Evolutionary conservation across 1,140 invertebrate genomes (phyloP).

Genomic region (Cydia splendana): DNA sequence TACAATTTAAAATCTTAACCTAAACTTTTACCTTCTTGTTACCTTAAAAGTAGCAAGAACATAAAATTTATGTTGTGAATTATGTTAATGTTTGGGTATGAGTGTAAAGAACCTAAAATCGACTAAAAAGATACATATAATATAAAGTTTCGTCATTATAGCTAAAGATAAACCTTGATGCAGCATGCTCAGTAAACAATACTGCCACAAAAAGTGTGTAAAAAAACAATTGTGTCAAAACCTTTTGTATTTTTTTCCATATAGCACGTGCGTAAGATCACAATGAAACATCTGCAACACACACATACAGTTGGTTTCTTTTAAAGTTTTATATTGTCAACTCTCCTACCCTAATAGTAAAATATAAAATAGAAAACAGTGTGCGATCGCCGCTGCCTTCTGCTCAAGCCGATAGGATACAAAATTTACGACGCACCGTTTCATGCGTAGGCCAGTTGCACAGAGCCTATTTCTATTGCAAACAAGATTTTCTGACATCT

Average conservation of each 20-base stretch:
- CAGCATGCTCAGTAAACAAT: neutral
- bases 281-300: conserved; percentile 10
- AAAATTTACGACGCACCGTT: neutral
- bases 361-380: neutral
- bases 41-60: too few relatives aligned
- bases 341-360: neutral
- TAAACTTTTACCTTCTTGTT: too few relatives aligned
- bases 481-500: conserved; percentile 9
- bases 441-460: conserved; percentile 3
- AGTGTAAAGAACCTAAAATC: too few relatives aligned
- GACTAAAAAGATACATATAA: too few relatives aligned
- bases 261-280: conserved; percentile 4
- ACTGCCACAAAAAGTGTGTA: neutral
- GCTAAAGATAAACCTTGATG: neutral
- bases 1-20: too few relatives aligned
- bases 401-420: neutral
- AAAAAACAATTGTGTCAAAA: conserved; percentile 17
- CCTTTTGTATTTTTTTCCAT: conserved; percentile 16
- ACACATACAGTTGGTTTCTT: neutral
- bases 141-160: neutral
- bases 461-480: conserved; percentile 16
- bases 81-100: too few relatives aligned
- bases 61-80: too few relatives aligned
- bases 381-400: neutral
- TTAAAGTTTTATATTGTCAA: neutral